A percentile compares a stretch with the other conserved stretches of the same genome.
phyloP scores from a whole-genome alignment of 2,113 vertebrate species.

The Sigmodon hispidus region DNA sequence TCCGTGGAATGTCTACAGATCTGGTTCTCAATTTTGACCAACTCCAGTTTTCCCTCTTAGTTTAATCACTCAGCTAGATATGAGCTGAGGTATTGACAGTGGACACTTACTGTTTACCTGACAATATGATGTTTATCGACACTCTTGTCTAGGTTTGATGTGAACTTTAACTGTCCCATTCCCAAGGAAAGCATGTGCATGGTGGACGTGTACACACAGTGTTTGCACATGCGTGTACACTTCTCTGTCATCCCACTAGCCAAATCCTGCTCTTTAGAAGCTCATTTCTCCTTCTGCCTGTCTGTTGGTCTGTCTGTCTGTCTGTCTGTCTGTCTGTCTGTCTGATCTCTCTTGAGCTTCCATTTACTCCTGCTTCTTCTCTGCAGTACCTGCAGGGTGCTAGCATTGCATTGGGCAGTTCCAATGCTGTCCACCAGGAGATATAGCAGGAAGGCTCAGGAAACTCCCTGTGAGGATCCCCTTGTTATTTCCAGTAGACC shows the following conservation, averaged over 20 bases:
- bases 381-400: background rate
- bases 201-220: background rate
- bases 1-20: background rate
- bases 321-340: background rate
- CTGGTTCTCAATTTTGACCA: background rate
- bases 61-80: background rate
- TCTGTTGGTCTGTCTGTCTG: background rate
- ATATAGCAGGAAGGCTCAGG: background rate
- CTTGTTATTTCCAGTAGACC: background rate
- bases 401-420: background rate
- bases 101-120: background rate
- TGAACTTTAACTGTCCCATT: constrained; percentile 11
- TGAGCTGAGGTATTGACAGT: background rate
- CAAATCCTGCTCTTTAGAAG: background rate
- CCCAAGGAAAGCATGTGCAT: background rate
- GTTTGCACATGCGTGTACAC: background rate
- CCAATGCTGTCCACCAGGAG: background rate
- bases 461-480: background rate
- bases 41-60: background rate
- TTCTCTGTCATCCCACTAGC: background rate
- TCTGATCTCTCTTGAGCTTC: background rate
- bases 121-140: background rate
- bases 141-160: background rate
- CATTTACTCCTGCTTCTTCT: background rate
- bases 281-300: background rate